phyloP scores from a whole-genome alignment of 2,888 invertebrate genomes.

The Sepiola atlantica region DNA sequence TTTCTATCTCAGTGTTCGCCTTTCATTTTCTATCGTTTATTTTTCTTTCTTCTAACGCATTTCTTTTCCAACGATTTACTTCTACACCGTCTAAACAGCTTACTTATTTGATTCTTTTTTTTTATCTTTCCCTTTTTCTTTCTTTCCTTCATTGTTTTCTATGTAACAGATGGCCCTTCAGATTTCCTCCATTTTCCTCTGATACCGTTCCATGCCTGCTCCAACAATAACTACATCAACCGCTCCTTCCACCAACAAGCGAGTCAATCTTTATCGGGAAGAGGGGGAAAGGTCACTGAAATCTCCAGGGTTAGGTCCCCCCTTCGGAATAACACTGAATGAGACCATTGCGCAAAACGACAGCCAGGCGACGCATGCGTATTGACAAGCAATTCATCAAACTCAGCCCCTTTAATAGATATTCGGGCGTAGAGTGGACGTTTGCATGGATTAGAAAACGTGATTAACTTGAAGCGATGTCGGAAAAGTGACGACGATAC shows the following conservation, averaged over 20 bases:
- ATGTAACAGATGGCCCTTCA: constrained; percentile 32
- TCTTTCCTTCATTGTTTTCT: background rate
- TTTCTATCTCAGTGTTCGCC: too few species aligned
- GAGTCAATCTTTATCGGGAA: background rate
- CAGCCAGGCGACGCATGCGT: background rate
- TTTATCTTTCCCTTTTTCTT: background rate
- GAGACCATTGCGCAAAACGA: background rate
- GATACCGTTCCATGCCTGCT: background rate
- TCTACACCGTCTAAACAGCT: background rate
- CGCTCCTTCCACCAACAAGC: background rate
- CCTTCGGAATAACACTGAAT: background rate
- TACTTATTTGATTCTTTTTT: background rate
- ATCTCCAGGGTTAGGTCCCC: constrained; percentile 32
- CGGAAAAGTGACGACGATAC: background rate
- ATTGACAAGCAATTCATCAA: constrained; percentile 32
- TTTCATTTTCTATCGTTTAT: too few species aligned
- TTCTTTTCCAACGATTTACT: background rate
- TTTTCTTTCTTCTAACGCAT: too few species aligned
- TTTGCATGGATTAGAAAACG: background rate
- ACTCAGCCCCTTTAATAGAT: background rate
- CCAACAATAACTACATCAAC: background rate
- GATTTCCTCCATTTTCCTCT: background rate
- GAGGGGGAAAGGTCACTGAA: constrained; percentile 18
- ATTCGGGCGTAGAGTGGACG: background rate
- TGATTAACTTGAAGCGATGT: background rate